phyloP scores from a whole-genome alignment of 2,888 invertebrate genomes.

The Drosophila limbata region DNA sequence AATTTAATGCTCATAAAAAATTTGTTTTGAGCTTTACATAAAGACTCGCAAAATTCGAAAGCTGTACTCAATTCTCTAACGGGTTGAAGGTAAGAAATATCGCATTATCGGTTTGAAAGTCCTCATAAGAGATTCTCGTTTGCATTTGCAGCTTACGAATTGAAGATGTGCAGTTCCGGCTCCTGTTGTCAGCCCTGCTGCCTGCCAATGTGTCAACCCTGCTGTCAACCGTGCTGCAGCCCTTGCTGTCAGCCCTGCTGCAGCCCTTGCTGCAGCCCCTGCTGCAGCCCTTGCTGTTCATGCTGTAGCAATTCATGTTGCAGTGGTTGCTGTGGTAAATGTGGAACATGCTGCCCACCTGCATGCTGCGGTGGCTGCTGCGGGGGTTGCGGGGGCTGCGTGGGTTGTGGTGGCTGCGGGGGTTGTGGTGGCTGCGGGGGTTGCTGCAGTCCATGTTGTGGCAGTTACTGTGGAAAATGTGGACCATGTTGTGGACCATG shows the following conservation, averaged over 20 bases:
- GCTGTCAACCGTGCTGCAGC: constrained; percentile 42
- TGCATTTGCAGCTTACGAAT: constrained; percentile 26
- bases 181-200: constrained; percentile 53
- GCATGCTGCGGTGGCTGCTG: constrained; percentile 44
- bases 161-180: constrained; percentile 63
- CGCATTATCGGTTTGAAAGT: background rate
- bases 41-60: constrained; percentile 35
- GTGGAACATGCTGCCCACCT: constrained; percentile 34
- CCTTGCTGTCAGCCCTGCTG: constrained; percentile 47
- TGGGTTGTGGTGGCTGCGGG: constrained; percentile 34
- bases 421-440: constrained; percentile 40
- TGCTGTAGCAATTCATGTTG: constrained; percentile 26
- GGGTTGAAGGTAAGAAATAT: constrained; percentile 57
- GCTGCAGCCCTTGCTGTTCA: constrained; percentile 16
- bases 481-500: constrained; percentile 38
- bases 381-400: constrained; percentile 12
- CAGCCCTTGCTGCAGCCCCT: constrained; percentile 41
- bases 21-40: constrained; percentile 1
- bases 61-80: constrained; percentile 61
- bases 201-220: constrained; percentile 28
- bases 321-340: constrained; percentile 43
- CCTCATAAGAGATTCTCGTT: too few species aligned
- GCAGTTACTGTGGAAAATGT: constrained; percentile 36
- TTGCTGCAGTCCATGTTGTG: constrained; percentile 49
- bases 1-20: constrained; percentile 2